Conservation (phyloP, 2,113 vertebrate genomes). For the Morone saxatilis region DNA sequence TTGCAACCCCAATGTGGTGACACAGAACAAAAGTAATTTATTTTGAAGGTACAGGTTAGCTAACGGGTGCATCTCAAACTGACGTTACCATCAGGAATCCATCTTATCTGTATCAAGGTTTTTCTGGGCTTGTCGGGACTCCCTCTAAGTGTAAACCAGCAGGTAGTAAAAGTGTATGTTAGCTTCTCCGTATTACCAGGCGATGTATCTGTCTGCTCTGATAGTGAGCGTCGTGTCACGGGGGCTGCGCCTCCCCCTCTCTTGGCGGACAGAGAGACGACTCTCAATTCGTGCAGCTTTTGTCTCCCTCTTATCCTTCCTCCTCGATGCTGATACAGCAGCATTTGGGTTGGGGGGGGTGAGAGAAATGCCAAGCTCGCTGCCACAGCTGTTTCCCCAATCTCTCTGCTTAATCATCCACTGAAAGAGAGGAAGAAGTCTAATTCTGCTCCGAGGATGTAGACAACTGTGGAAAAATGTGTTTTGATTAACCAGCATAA, state of each 20-base stretch:
- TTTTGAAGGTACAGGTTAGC: not conserved
- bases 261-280: conserved; percentile 28
- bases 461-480: conserved; percentile 29
- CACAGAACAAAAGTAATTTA: not conserved
- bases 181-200: conserved; percentile 9
- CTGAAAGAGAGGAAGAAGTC: conserved; percentile 59
- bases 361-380: conserved; percentile 46
- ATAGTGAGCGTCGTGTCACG: conserved; percentile 20
- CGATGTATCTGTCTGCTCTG: conserved; percentile 26
- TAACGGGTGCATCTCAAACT: not conserved
- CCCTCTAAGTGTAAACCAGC: conserved; percentile 26
- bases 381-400: conserved; percentile 77
- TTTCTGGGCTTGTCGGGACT: conserved; percentile 7
- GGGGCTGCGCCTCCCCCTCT: conserved; percentile 38
- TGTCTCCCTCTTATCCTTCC: conserved; percentile 61
- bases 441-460: conserved; percentile 64
- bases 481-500: conserved; percentile 39
- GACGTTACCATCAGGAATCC: not conserved
- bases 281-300: conserved; percentile 51
- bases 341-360: conserved; percentile 25
- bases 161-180: conserved; percentile 18
- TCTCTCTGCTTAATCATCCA: conserved; percentile 75
- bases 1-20: not conserved
- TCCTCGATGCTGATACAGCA: conserved; percentile 75
- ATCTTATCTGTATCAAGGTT: not conserved